These are phyloP conservation scores for Caenorhabditis tropicalis DNA, from an alignment of 1,140 invertebrate species.

Conservation along the genomic window DNA sequence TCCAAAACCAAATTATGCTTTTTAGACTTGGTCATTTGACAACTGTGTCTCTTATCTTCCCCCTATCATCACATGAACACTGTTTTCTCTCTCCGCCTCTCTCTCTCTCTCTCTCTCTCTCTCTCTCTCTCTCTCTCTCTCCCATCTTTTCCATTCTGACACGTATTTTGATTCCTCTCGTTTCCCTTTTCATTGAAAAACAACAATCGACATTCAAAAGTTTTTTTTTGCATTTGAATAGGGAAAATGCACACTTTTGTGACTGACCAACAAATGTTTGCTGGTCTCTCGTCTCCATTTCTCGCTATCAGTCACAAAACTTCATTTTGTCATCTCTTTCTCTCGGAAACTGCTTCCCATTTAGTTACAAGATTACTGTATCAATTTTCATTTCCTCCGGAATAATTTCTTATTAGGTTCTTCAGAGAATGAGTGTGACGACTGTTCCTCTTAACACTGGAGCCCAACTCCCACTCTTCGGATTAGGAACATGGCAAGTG, in stretches of 20 bases:
- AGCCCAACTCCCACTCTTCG: constrained; percentile 77
- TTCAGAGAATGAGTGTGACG: constrained; percentile 3
- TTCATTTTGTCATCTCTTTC: constrained; percentile 1
- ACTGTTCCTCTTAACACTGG: constrained; percentile 45
- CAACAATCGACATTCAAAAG: background rate
- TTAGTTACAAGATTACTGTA: too few species aligned
- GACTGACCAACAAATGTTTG: background rate
- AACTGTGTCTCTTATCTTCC: constrained; percentile 4
- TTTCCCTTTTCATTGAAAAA: background rate
- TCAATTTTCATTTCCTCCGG: background rate
- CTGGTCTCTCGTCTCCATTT: constrained; percentile 22
- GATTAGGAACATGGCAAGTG: constrained; percentile 79
- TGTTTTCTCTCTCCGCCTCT: background rate
- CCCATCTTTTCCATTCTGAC: background rate
- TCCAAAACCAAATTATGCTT: background rate
- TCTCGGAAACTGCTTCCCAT: background rate
- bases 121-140: background rate
- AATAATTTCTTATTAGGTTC: background rate
- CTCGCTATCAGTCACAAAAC: background rate
- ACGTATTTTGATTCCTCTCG: background rate
- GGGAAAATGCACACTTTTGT: background rate
- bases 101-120: background rate
- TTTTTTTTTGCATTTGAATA: background rate
- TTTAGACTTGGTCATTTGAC: constrained; percentile 2
- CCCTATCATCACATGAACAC: constrained; percentile 1